Percentiles rank a stretch among this genome's conserved stretches.
phyloP scores from a whole-genome alignment of 2,888 invertebrate genomes.

The Cecidostiba fungosa region DNA sequence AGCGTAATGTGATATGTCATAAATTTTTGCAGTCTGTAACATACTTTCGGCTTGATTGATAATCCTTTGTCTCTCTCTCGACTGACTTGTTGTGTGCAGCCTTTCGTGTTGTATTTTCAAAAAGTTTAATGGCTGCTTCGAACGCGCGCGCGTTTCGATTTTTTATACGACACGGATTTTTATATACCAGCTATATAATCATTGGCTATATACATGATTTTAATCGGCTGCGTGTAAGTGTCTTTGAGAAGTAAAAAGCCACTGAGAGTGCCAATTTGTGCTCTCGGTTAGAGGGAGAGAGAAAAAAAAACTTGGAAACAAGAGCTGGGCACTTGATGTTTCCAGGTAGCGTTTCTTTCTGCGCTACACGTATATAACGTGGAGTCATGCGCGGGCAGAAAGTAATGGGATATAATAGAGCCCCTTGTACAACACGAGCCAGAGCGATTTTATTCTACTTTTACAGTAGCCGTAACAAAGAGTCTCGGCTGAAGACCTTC shows the following conservation, averaged over 20 bases:
- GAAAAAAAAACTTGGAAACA: not conserved
- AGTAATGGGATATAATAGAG: constrained; percentile 8
- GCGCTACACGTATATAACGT: not conserved
- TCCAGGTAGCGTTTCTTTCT: constrained; percentile 20
- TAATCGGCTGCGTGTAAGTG: not conserved
- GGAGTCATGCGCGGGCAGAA: not conserved
- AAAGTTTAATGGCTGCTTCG: not conserved
- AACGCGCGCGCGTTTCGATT: too few species aligned
- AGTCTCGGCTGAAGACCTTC: not conserved
- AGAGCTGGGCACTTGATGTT: not conserved
- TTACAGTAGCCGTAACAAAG: constrained; percentile 18
- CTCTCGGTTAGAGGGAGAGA: not conserved
- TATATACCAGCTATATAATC: not conserved
- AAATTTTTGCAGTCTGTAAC: not conserved
- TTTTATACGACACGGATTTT: too few species aligned
- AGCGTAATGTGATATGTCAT: not conserved
- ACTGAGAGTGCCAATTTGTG: not conserved
- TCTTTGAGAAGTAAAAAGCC: not conserved
- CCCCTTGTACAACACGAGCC: not conserved
- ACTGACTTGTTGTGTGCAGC: too few species aligned
- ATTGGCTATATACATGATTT: not conserved
- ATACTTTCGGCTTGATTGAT: not conserved
- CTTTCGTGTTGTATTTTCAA: not conserved
- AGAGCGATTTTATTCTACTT: constrained; percentile 13
- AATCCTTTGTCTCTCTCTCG: not conserved